Evolutionary conservation across 2,888 invertebrate genomes (phyloP), one percentile per base, ranked within the genome.

Genomic region (Diarsia brunnea): DNA sequence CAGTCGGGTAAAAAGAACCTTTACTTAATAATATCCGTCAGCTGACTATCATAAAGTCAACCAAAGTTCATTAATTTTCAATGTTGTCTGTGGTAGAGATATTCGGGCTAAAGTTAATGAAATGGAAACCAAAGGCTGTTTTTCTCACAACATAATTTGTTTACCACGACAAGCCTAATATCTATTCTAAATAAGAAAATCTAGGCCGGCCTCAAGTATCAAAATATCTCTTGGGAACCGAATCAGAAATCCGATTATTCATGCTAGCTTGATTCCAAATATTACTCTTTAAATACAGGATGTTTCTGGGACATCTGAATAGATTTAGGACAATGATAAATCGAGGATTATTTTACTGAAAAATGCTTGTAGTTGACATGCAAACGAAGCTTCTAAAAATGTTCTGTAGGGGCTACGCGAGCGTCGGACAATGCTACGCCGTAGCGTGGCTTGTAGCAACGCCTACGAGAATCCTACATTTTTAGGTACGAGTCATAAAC

Each of bases 221-320:
- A 66, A 66, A 66, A 75, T 76, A 66, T 69, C 60, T 76, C 70
- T 49, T 55, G 60, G 81, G 70, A 81, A 66, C 69, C 61, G 61
- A 61, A 81, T 76, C 49, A 61, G 76, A 47, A 69, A 79, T 79
- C 66, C 81, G 65, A 70, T 79, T 79, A 79, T 70, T 76, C 67
- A 80, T 68, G 75, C 73, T 78, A 79, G 77, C 68, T 78, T 82
- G 82, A 79, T 81, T 75, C 69, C 76, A 88, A 80, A 84, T 70
- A 84, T 73, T 79, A 53, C 78, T 71, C 79, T 78, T 69, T 61
- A 53, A 67, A 69, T 61, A 75, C 65, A 69, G 81, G 43, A 66
- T 75, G 81, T 61, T 66, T 69, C 16, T 45, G 24, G 19, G 7
- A 27, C 45, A 58, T 60, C 49, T 60, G 61, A 19, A 53, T 31